Base-by-base conservation (phyloP, 2,797 vertebrate genomes). In the Denticeps clupeoides region DNA sequence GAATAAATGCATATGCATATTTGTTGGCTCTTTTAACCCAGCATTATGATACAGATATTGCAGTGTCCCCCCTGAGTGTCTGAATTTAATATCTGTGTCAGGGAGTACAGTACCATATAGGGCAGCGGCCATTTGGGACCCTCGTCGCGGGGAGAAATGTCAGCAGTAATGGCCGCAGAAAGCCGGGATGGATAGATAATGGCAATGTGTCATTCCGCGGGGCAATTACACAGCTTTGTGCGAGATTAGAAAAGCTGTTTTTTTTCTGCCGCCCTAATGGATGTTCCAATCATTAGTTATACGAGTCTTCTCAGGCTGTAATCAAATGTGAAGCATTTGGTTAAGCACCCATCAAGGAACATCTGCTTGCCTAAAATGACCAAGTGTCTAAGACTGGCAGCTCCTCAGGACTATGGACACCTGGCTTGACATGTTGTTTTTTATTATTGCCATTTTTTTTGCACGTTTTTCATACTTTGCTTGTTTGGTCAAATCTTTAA, bases 251-350 rank as follows among this genome's bases (percentile, higher is more conserved):
- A 89, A 89, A 85, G 85, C 87, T 87, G 85, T 82, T 89, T 80
- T 84, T 64, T 74, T 71, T 80, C 84, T 87, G 85, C 87, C 87
- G 86, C 87, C 87, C 84, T 91, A 93, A 92, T 92, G 88, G 87
- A 84, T 85, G 86, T 89, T 88, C 89, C 76, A 85, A 88, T 91
- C 89, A 87, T 97, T 97, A 95, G 87, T 88, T 90, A 88, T 89
- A 87, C 84, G 87, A 91, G 86, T 79, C 82, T 90, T 89, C 82
- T 86, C 87, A 86, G 82, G 82, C 89, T 76, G 85, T 90, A 91
- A 93, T 93, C 89, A 91, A 89, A 91, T 82, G 86, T 90, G 90
- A 91, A 92, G 89, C 89, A 85, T 85, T 84, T 85, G 86, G 84
- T 87, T 90, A 91, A 93, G 85, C 87, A 83, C 75, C 87, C 88